Conservation (phyloP, 2,797 vertebrate genomes). For the Bryconaethiops microstoma region DNA sequence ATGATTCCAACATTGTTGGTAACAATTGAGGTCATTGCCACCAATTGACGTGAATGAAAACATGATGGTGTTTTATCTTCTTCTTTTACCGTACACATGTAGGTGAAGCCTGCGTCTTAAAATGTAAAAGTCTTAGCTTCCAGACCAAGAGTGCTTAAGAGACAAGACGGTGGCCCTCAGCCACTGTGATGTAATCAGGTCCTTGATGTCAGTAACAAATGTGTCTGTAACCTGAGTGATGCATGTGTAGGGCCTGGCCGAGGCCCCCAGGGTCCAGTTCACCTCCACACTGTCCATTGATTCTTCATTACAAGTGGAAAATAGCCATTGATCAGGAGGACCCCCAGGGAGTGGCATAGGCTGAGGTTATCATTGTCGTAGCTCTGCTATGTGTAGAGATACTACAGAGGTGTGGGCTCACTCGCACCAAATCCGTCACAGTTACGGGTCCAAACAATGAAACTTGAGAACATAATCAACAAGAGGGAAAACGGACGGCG, state of each 20-base stretch:
- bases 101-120: no score
- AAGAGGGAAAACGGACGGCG: slow-evolving; percentile 24
- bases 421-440: slow-evolving; percentile 26
- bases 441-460: slow-evolving; percentile 9
- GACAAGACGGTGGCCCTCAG: slow-evolving; percentile 3
- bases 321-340: slow-evolving; percentile 69
- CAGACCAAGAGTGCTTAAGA: background rate
- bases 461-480: slow-evolving; percentile 11
- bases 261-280: slow-evolving; percentile 51
- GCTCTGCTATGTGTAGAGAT: slow-evolving; percentile 7
- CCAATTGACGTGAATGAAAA: no score
- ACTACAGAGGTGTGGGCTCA: slow-evolving; percentile 23
- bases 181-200: background rate
- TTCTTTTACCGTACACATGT: no score
- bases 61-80: no score
- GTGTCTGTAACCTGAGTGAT: slow-evolving; percentile 28
- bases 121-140: background rate
- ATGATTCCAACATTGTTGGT: no score
- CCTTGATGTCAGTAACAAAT: slow-evolving; percentile 37
- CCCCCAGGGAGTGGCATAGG: slow-evolving; percentile 61
- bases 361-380: slow-evolving; percentile 63
- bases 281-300: slow-evolving; percentile 53
- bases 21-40: no score
- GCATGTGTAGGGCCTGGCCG: slow-evolving; percentile 33
- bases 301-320: slow-evolving; percentile 62